These are phyloP conservation scores for Lithophane ornitopus DNA, from an alignment of 2,888 invertebrate species.

Conservation along the genomic window DNA sequence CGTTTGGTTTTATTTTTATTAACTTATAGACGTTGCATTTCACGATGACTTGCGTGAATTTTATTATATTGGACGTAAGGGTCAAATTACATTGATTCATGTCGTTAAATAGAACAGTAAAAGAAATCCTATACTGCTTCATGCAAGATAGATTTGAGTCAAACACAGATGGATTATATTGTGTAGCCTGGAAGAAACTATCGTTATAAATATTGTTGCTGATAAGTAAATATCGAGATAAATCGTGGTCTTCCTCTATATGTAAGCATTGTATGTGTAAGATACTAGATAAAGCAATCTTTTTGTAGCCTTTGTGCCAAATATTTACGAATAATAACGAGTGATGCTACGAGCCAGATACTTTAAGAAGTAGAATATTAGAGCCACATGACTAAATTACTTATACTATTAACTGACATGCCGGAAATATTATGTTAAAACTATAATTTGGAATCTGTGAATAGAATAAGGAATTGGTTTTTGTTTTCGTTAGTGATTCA, in stretches of 20 bases:
- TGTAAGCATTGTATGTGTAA: not conserved
- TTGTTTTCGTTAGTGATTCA: not conserved
- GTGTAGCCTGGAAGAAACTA: conserved; percentile 15
- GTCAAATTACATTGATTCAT: not conserved
- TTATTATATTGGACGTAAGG: not conserved
- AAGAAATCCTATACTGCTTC: conserved; percentile 1
- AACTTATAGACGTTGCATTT: not conserved
- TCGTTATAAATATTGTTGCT: conserved; percentile 1
- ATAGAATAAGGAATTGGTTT: not conserved
- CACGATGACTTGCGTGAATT: not conserved
- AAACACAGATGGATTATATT: conserved; percentile 20
- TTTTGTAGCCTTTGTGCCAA: conserved; percentile 48
- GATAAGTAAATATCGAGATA: conserved; percentile 7
- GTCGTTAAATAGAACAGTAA: not conserved
- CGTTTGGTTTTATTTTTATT: conserved; percentile 5
- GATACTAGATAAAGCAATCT: conserved; percentile 18
- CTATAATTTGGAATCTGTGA: conserved; percentile 24
- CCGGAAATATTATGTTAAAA: conserved; percentile 23
- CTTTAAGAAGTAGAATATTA: not conserved
- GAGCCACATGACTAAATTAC: not conserved
- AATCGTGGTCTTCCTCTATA: conserved; percentile 29
- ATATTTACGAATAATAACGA: conserved; percentile 22
- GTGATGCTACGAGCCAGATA: not conserved
- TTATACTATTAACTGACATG: not conserved
- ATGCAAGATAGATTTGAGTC: conserved; percentile 16